Conservation (phyloP, 2,113 vertebrate genomes). For the Phaethon lepturus region DNA sequence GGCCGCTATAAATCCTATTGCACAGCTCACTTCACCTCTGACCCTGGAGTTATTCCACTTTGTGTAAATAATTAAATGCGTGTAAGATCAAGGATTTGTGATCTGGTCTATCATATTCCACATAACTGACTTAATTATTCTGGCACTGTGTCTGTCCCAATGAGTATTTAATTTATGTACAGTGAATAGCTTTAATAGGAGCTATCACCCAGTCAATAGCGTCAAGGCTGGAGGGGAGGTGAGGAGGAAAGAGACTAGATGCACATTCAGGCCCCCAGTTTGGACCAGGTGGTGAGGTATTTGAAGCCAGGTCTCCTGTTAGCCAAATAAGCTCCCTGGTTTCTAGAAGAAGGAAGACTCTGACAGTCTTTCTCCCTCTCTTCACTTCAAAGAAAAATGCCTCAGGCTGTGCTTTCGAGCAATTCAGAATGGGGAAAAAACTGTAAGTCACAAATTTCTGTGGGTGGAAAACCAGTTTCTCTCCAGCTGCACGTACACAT, state of each 20-base stretch:
- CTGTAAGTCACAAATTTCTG: neutral
- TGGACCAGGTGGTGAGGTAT: neutral
- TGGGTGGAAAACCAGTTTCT: neutral
- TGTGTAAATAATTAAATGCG: neutral
- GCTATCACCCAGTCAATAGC: neutral
- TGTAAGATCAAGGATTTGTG: neutral
- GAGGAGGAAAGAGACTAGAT: neutral
- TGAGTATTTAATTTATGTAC: neutral
- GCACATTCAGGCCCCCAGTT: rapidly evolving
- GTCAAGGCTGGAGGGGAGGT: neutral
- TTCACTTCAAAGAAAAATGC: neutral
- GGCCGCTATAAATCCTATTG: neutral
- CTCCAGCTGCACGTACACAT: neutral
- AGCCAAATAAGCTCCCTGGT: neutral
- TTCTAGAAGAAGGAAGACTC: neutral
- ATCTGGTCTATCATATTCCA: neutral
- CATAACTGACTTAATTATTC: conserved; percentile 18
- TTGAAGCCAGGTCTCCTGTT: neutral
- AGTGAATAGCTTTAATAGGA: neutral
- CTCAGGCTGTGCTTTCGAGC: neutral
- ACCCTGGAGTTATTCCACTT: neutral
- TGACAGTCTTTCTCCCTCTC: neutral
- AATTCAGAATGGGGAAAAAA: neutral
- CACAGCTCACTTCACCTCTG: neutral
- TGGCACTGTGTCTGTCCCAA: neutral